These are phyloP conservation scores for Elymnias hypermnestra DNA, from an alignment of 1,140 invertebrate species.

Conservation along the genomic window DNA sequence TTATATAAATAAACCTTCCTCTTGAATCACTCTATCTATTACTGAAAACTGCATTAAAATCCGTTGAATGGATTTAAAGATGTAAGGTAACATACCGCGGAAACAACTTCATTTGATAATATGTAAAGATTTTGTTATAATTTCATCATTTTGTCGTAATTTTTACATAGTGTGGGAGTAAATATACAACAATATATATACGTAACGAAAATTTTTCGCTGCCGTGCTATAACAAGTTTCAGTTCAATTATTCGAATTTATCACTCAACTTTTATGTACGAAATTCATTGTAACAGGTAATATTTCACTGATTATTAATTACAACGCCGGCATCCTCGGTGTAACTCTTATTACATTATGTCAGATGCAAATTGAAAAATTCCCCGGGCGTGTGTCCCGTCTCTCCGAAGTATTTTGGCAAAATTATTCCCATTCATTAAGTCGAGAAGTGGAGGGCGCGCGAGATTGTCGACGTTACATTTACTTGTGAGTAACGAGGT, in stretches of 20 bases:
- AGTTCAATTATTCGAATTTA: constrained; percentile 75
- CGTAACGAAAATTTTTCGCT: too few species aligned
- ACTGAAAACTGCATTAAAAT: too few species aligned
- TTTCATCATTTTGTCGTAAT: too few species aligned
- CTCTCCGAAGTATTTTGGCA: constrained; percentile 72
- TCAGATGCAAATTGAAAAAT: constrained; percentile 76
- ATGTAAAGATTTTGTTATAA: too few species aligned
- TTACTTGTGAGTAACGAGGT: constrained; percentile 70
- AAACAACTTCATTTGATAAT: too few species aligned
- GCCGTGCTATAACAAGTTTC: too few species aligned
- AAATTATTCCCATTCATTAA: constrained; percentile 76
- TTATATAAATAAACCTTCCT: too few species aligned
- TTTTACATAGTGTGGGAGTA: too few species aligned
- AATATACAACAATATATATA: too few species aligned
- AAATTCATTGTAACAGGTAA: constrained; percentile 74
- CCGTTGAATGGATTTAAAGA: too few species aligned
- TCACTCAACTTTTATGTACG: constrained; percentile 74
- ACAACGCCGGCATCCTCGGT: constrained; percentile 64
- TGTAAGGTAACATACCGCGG: too few species aligned
- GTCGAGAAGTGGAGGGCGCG: constrained; percentile 59
- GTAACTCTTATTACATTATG: constrained; percentile 75
- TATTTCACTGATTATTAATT: constrained; percentile 75
- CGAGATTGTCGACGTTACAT: constrained; percentile 66
- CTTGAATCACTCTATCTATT: too few species aligned
- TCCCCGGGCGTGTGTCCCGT: constrained; percentile 72